Base-by-base conservation (phyloP, 2,113 vertebrate genomes). In the Phylloscopus whistleri region DNA sequence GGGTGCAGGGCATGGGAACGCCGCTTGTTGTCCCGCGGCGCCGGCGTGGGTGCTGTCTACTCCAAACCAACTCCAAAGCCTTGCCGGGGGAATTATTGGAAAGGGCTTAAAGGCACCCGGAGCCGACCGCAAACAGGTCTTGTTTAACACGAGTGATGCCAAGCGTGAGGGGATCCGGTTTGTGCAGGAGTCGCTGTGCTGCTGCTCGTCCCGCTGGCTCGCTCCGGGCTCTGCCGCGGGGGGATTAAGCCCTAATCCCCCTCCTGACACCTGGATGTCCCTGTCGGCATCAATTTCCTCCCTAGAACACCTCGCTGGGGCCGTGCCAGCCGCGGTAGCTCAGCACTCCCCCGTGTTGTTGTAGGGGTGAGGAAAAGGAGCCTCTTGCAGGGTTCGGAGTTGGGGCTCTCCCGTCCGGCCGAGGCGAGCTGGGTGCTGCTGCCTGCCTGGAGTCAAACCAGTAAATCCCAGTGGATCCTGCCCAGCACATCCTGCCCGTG, bases 221-320 rank as follows among this genome's bases (percentile, higher is more conserved):
- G 69, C 82, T 43, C 10, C 67, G 89, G 84, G 72, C 87, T 35
- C n/a, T 21, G 83, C 60, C 64, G 85, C 62, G 2, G 18, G 66
- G 43, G 78, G 95, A 94, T 97, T 97, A 97, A 84, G 76, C 33
- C 4, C 7, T 97, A 96, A 97, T 97, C 87, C 95, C 93, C 35
- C 39, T 91, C 85, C 93, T 30, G 90, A 80, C 95, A 94, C 86
- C 84, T 88, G 84, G 64, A 41, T 6, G n/a, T 58, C n/a, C 56
- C 73, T 72, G 78, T 77, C 79, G 4, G 15, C 31, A 84, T 58
- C 27, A 24, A 60, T 94, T 79, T 59, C 10, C 56, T 90, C 81
- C 43, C 28, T 3, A 73, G 28, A 4, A 1, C 58, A 1, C 46
- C 77, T 73, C 4, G 8, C 72, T 86, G 94, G 89, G 90, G 3